Evolutionary conservation across 2,113 vertebrate species (phyloP).

Genomic region (Todiramphus chloris): DNA sequence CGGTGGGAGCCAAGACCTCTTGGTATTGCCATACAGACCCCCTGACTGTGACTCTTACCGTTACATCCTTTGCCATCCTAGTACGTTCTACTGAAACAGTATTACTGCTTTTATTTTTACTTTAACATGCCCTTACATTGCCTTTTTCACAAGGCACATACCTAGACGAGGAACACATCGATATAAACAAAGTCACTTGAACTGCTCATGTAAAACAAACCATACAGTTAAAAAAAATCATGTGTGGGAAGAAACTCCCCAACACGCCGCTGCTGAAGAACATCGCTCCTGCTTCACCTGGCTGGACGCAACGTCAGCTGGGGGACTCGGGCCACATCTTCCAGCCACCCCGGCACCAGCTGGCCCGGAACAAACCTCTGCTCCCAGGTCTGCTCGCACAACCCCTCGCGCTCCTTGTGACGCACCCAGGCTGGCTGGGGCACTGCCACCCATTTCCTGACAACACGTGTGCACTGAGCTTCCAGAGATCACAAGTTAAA

Average conservation of each 20-base stretch:
- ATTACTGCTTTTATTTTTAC: neutral
- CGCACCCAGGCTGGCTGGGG: fast-evolving
- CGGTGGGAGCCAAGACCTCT: neutral
- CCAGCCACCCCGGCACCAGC: neutral
- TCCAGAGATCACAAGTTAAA: constrained; percentile 19
- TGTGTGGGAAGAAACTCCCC: fast-evolving
- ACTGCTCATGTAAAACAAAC: neutral
- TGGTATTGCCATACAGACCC: neutral
- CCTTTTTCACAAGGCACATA: neutral
- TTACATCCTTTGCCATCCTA: neutral
- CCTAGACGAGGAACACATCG: neutral
- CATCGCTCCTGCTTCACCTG: neutral
- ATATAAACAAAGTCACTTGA: neutral
- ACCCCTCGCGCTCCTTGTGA: neutral
- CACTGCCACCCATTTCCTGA: neutral
- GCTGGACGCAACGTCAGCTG: neutral
- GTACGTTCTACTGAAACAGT: neutral
- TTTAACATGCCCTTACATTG: neutral
- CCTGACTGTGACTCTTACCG: neutral
- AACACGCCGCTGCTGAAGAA: neutral
- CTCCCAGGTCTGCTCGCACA: fast-evolving
- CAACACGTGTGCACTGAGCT: neutral
- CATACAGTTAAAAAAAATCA: neutral
- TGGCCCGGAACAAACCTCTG: neutral
- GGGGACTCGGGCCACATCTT: neutral